Percentiles rank a stretch among this genome's conserved stretches.
Evolutionary conservation across 2,797 vertebrate species (phyloP).

Genomic region (Nannoperca obscura): DNA sequence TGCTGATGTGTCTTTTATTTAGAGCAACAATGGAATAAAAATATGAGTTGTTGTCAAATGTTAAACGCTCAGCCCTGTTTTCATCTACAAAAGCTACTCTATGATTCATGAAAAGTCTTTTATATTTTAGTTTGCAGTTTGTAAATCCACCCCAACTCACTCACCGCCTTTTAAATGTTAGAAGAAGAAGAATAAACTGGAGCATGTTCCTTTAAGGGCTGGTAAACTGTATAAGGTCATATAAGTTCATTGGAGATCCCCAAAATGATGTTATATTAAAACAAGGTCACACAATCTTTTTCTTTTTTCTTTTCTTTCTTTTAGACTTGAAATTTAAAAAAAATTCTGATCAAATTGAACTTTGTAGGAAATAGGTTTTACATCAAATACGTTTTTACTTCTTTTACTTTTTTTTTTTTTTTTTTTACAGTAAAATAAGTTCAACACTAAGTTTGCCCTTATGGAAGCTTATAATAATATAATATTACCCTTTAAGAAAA

Average conservation of each 20-base stretch:
- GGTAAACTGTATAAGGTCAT: slow-evolving; percentile 10
- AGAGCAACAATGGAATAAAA: slow-evolving; percentile 6
- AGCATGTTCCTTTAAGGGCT: slow-evolving; percentile 1
- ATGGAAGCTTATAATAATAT: not conserved
- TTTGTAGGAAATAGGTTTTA: no score
- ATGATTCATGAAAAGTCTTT: slow-evolving; percentile 13
- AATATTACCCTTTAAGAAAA: not conserved
- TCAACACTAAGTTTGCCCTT: not conserved
- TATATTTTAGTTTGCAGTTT: slow-evolving; percentile 5
- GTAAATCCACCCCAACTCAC: not conserved
- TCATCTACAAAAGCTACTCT: not conserved
- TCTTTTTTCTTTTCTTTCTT: not conserved
- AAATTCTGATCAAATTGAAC: not conserved
- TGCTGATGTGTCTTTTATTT: not conserved
- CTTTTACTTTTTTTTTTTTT: not conserved
- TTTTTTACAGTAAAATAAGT: not conserved
- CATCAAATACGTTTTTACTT: not conserved
- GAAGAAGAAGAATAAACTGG: not conserved
- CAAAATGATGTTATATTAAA: not conserved
- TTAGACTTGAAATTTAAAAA: not conserved
- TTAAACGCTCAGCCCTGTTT: not conserved
- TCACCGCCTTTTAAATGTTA: not conserved
- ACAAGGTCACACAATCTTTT: no score
- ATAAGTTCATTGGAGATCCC: not conserved
- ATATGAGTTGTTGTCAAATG: not conserved